Evolutionary conservation across 2,113 vertebrate genomes (phyloP).

Genomic region (Centropristis striata): DNA sequence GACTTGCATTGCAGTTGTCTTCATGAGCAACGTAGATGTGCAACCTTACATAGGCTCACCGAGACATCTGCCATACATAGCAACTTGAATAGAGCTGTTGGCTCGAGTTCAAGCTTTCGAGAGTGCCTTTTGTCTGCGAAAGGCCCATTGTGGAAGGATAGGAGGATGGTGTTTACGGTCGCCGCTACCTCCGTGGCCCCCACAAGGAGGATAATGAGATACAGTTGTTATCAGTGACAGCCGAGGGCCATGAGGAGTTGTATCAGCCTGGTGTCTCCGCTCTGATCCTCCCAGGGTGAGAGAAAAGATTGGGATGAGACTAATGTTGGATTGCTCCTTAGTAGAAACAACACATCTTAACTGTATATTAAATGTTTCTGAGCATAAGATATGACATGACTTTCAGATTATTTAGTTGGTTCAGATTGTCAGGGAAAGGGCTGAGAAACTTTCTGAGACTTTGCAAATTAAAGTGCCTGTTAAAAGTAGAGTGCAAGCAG

Average conservation of each 20-base stretch:
- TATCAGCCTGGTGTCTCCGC: constrained; percentile 42
- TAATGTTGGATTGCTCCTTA: constrained; percentile 35
- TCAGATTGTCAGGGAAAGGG: neutral
- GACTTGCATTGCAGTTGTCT: constrained; percentile 33
- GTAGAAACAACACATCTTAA: constrained; percentile 7
- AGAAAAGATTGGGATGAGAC: constrained; percentile 51
- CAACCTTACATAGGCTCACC: constrained; percentile 68
- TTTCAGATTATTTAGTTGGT: neutral
- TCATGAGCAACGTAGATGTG: constrained; percentile 55
- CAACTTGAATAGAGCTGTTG: constrained; percentile 75
- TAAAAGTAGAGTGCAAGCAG: neutral
- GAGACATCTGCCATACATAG: constrained; percentile 81
- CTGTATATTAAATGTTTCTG: constrained; percentile 3
- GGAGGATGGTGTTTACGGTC: constrained; percentile 73
- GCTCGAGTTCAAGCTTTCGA: constrained; percentile 74
- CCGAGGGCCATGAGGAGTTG: constrained; percentile 63
- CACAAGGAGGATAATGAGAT: constrained; percentile 79
- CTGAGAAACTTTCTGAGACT: neutral
- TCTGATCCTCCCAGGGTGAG: constrained; percentile 61
- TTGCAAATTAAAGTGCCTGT: neutral
- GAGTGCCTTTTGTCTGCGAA: constrained; percentile 73
- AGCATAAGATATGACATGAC: neutral
- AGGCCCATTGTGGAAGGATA: constrained; percentile 71
- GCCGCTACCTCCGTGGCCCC: constrained; percentile 65
- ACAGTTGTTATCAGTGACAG: constrained; percentile 81